Base-by-base conservation (phyloP, 2,113 vertebrate genomes). In the Passer domesticus region DNA sequence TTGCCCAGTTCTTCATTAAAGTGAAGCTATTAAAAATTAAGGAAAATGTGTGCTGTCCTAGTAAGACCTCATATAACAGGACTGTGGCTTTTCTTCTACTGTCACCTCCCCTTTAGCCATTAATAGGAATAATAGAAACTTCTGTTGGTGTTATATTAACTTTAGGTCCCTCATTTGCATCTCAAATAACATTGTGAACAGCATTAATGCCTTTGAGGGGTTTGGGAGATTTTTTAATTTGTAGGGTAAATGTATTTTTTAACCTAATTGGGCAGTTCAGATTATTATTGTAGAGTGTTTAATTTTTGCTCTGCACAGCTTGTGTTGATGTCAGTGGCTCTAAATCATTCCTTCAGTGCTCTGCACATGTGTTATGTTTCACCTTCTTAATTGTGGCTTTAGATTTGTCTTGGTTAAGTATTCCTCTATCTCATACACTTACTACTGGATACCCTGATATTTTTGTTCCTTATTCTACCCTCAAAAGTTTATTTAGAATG, bases 91-190 rank as follows among this genome's bases (percentile, higher is more conserved):
- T 50, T 70, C 37, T 86, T 86, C 28, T 74, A 13, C 55, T 84
- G 64, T 82, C 9, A 0, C 62, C 89, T 95, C n/a, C 66, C 69
- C 77, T 82, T 93, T 82, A 95, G 69, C 52, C 15, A 39, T 92
- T 78, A 95, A 72, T 75, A 47, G n/a, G 73, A 94, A 95, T 92
- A 97, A 95, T 82, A 93, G 75, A 64, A 87, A 93, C 91, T 97
- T 95, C 87, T 94, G 89, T 86, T 91, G 89, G 73, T 92, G 86
- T 88, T 93, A 75, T 90, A 93, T 96, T 94, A 97, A 94, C 79
- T 97, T 95, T 39, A 93, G 77, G 66, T 96, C 53, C 78, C 83
- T 89, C 72, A 94, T 97, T 95, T 97, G 89, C 92, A 95, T 97
- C 81, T 95, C 91, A 91, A 82, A 89, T 93, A 94, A 79, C 89